phyloP scores from a whole-genome alignment of 2,113 vertebrate species.

The Oreocharis arfaki region DNA sequence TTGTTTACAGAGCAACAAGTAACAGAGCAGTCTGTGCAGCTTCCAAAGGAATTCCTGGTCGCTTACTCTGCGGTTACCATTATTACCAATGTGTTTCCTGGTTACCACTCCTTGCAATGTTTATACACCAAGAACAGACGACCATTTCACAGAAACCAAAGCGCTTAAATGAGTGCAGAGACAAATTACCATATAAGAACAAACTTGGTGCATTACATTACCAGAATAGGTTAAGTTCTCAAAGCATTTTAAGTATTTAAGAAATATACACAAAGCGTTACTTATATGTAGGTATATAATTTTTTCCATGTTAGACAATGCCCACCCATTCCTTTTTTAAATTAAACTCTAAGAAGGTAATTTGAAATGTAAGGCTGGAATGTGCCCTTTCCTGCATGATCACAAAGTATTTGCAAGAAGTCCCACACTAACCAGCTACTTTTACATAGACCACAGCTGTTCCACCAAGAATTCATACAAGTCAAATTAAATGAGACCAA shows the following conservation, averaged over 20 bases:
- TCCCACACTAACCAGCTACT: neutral
- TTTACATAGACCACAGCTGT: neutral
- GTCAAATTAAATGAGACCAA: neutral
- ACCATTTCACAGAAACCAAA: neutral
- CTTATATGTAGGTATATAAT: neutral
- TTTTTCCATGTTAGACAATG: neutral
- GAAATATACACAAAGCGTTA: neutral
- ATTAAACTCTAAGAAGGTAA: neutral
- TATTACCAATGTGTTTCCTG: neutral
- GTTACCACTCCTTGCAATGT: neutral
- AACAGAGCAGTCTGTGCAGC: neutral
- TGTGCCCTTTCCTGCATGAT: neutral
- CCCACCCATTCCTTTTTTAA: neutral
- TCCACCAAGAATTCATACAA: neutral
- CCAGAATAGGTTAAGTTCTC: neutral
- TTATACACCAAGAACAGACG: neutral
- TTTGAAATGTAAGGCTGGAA: neutral
- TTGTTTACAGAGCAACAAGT: neutral
- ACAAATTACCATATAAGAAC: neutral
- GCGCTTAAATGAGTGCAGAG: neutral
- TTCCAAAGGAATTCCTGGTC: neutral
- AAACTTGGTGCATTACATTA: neutral
- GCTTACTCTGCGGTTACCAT: neutral
- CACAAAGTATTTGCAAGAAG: neutral
- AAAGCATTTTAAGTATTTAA: neutral